Conservation (phyloP, 1,140 invertebrate species). For the Eumeta japonica region DNA sequence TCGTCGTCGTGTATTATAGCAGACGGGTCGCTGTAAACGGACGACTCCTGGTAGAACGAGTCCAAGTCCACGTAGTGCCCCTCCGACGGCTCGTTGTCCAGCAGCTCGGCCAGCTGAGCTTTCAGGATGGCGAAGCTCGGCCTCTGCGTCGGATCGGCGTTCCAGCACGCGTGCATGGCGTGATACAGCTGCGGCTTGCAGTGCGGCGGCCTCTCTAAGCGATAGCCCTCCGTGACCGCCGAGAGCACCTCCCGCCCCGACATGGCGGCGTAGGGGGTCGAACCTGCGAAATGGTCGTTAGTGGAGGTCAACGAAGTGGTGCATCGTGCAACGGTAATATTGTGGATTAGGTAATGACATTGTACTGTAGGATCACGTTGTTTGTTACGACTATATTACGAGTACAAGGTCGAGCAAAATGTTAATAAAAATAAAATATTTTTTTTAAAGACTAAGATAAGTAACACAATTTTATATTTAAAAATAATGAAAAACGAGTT, state of each 20-base stretch:
- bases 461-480: no score
- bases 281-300: slow-evolving; percentile 61
- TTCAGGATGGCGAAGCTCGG: slow-evolving; percentile 71
- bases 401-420: background rate
- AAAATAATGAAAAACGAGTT: no score
- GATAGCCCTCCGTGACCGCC: slow-evolving; percentile 71
- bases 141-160: slow-evolving; percentile 70
- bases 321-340: no score
- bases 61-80: slow-evolving; percentile 76
- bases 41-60: slow-evolving; percentile 71
- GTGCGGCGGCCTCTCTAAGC: slow-evolving; percentile 73
- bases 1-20: slow-evolving; percentile 53
- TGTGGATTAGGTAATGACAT: no score
- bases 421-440: no score
- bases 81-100: slow-evolving; percentile 69
- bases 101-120: slow-evolving; percentile 65
- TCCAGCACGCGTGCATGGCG: slow-evolving; percentile 75
- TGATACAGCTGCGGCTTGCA: slow-evolving; percentile 74
- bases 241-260: slow-evolving; percentile 76
- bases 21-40: slow-evolving; percentile 58
- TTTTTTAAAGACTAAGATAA: no score
- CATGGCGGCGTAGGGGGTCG: slow-evolving; percentile 79
- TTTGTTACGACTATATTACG: no score
- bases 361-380: no score
- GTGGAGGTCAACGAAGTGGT: no score